These are phyloP conservation scores for Argyra leucocephala DNA, from an alignment of 2,888 invertebrate species.

Conservation along the genomic window DNA sequence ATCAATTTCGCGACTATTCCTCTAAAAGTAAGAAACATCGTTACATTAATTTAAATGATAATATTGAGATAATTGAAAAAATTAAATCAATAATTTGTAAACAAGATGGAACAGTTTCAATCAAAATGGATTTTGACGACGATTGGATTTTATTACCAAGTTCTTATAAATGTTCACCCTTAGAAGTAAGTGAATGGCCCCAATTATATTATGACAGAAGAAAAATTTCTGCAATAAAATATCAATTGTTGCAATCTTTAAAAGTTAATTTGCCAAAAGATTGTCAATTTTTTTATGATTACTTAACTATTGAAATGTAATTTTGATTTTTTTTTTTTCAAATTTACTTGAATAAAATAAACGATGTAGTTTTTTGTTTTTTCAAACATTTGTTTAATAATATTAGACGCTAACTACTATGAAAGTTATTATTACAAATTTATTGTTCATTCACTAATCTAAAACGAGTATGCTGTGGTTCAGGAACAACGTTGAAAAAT, in stretches of 20 bases:
- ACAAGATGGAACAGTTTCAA: not conserved
- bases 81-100: not conserved
- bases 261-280: constrained; percentile 8
- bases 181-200: not conserved
- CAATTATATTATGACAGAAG: constrained; percentile 8
- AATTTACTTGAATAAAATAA: no score
- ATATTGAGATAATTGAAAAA: not conserved
- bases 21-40: not conserved
- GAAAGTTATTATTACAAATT: no score
- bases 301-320: constrained; percentile 9
- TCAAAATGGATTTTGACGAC: constrained; percentile 7
- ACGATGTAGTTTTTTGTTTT: no score
- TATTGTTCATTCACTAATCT: constrained; percentile 56
- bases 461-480: constrained; percentile 68
- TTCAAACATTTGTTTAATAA: no score
- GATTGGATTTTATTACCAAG: not conserved
- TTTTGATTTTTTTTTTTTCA: not conserved
- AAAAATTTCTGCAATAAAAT: constrained; percentile 9
- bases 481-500: constrained; percentile 73
- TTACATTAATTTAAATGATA: not conserved
- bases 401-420: no score
- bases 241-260: constrained; percentile 5
- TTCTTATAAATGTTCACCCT: not conserved
- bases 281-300: constrained; percentile 13
- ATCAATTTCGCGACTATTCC: constrained; percentile 1